Evolutionary conservation across 2,888 invertebrate genomes (phyloP).

Genomic region (Nysson spinosus): DNA sequence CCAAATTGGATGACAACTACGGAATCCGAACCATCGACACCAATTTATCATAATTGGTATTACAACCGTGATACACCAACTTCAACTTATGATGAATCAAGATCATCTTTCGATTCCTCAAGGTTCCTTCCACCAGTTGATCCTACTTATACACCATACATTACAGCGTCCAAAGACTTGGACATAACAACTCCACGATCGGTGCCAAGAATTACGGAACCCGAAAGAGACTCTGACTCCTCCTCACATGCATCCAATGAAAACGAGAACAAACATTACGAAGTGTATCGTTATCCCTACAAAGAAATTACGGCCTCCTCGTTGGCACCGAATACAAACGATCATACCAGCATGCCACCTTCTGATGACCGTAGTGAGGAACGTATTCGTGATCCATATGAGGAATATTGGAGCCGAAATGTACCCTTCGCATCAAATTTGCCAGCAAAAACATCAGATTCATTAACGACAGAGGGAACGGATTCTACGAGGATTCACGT

Average conservation of each 20-base stretch:
- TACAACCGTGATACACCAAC: too few relatives aligned
- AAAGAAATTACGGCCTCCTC: constrained; percentile 8
- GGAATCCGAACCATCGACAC: too few relatives aligned
- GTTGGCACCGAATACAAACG: constrained; percentile 24
- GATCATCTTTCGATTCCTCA: too few relatives aligned
- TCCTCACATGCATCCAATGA: constrained; percentile 11
- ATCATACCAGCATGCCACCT: constrained; percentile 12
- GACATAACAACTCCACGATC: constrained; percentile 18
- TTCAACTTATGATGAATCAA: too few relatives aligned
- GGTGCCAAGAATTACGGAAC: constrained; percentile 23
- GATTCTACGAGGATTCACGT: not conserved
- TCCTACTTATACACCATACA: not conserved
- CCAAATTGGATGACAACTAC: too few relatives aligned
- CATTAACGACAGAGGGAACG: not conserved
- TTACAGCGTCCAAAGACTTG: not conserved
- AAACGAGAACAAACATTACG: constrained; percentile 10
- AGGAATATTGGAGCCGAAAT: not conserved
- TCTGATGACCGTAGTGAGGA: constrained; percentile 18
- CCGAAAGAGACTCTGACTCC: not conserved
- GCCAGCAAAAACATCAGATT: too few relatives aligned
- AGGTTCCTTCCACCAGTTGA: constrained; percentile 16
- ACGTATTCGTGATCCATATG: not conserved
- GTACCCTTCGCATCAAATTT: not conserved
- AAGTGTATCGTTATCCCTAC: constrained; percentile 12
- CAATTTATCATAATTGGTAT: too few relatives aligned